These are phyloP conservation scores for Euplexia lucipara DNA, from an alignment of 2,888 invertebrate species.

Conservation along the genomic window DNA sequence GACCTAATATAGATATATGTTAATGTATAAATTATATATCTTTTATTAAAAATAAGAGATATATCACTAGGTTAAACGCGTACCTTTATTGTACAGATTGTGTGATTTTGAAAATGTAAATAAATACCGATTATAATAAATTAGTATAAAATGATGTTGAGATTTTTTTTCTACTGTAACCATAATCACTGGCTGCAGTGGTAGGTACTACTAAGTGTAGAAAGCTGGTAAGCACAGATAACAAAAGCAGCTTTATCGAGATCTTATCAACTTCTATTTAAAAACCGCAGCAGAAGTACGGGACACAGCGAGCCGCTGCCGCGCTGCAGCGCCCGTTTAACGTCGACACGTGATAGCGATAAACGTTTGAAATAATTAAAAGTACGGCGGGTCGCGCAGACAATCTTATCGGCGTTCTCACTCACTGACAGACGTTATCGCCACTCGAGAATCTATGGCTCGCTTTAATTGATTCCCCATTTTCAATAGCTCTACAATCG, in stretches of 20 bases:
- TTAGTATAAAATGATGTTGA: constrained; percentile 82
- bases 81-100: constrained; percentile 85
- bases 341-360: constrained; percentile 62
- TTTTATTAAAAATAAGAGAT: constrained; percentile 86
- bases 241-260: neutral
- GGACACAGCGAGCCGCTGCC: constrained; percentile 15
- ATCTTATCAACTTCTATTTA: constrained; percentile 30
- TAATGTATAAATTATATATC: constrained; percentile 74
- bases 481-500: constrained; percentile 80
- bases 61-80: constrained; percentile 79
- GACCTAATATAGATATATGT: constrained; percentile 80
- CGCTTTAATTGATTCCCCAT: constrained; percentile 89
- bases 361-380: constrained; percentile 80
- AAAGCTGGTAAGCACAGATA: neutral
- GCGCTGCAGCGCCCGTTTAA: constrained; percentile 45
- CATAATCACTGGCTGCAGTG: neutral
- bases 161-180: constrained; percentile 42
- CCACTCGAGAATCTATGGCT: constrained; percentile 82
- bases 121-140: constrained; percentile 84
- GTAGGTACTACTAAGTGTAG: too few species aligned
- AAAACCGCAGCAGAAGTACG: constrained; percentile 6
- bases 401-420: constrained; percentile 79
- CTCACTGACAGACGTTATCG: constrained; percentile 84
- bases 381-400: constrained; percentile 63
- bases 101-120: constrained; percentile 87